Evolutionary conservation across 2,797 vertebrate species (phyloP).

Genomic region (Cheirogaleus major): DNA sequence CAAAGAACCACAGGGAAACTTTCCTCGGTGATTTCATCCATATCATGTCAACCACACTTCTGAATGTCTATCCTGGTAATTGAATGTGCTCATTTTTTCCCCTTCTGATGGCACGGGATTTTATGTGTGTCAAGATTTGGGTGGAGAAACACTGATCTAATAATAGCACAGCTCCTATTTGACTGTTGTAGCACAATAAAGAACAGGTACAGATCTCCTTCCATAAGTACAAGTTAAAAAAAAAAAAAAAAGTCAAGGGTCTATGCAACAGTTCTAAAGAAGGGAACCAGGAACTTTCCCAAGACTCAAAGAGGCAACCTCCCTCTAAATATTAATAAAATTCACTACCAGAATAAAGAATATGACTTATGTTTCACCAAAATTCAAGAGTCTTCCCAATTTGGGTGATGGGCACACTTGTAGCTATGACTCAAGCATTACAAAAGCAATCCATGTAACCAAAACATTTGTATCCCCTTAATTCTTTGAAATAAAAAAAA

Average conservation of each 20-base stretch:
- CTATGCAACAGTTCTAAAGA: not conserved
- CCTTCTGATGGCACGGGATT: not conserved
- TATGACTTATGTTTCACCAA: not conserved
- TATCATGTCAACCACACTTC: not conserved
- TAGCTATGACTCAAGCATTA: not conserved
- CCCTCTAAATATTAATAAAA: not conserved
- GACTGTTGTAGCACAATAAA: not conserved
- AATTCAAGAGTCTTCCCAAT: not conserved
- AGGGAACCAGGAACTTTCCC: not conserved
- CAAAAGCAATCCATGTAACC: not conserved
- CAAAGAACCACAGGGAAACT: not conserved
- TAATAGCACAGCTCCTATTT: not conserved
- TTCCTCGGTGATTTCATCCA: not conserved
- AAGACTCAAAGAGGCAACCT: not conserved
- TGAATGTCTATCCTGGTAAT: not conserved
- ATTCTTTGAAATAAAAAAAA: not conserved
- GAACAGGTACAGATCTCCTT: not conserved
- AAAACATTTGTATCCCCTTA: not conserved
- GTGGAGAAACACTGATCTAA: not conserved
- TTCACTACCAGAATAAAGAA: not conserved
- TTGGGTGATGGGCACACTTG: not conserved
- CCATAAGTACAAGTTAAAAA: not conserved
- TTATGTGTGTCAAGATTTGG: not conserved
- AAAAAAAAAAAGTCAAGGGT: not conserved
- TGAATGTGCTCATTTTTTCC: not conserved